Base-by-base conservation (phyloP, 2,797 vertebrate species). In the Enteromius mattozi region DNA sequence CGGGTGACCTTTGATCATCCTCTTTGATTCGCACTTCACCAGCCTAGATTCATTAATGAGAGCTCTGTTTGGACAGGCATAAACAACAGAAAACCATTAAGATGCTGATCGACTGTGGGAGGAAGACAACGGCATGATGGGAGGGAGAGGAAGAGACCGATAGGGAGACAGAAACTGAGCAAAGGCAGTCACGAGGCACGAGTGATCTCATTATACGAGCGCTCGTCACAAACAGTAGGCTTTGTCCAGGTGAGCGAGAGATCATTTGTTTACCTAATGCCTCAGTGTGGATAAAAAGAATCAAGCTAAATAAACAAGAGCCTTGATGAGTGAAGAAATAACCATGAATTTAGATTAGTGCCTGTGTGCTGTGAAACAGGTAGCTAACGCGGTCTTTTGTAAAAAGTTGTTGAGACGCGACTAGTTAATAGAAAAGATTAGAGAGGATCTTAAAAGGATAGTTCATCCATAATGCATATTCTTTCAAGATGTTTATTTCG, bases 1-100 rank as follows among this genome's bases (percentile, higher is more conserved):
- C n/a, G 56, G 54, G 80, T 81, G 87, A 84, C 76, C 76, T 88
- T 84, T 88, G 84, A 87, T 87, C 84, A 74, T 77, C 37, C 79
- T 59, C 30, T 80, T 63, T 83, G 76, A 86, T 76, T 87, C 66
- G 14, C 59, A 80, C 37, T 66, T 81, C 9, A 51, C 9, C 78
- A 75, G 45, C 76, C 51, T 61, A 72, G 78, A 42, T 49, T 42
- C 65, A 78, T 86, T 88, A 87, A 85, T 82, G 74, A 85, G 77
- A 35, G 40, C 56, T 24, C 14, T 37, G 80, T 76, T 13, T 51
- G 71, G 80, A 65, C 65, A 70, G 47, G 27, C 68, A 63, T 40
- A 47, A 51, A 85, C 51, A 78, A 86, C 65, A 86, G 27, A 86
- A 72, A 83, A 19, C 51, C 80, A 89, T 89, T 87, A 86, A 80